Evolutionary conservation across 1,140 invertebrate genomes (phyloP).

Genomic region (Anastatus disparis): DNA sequence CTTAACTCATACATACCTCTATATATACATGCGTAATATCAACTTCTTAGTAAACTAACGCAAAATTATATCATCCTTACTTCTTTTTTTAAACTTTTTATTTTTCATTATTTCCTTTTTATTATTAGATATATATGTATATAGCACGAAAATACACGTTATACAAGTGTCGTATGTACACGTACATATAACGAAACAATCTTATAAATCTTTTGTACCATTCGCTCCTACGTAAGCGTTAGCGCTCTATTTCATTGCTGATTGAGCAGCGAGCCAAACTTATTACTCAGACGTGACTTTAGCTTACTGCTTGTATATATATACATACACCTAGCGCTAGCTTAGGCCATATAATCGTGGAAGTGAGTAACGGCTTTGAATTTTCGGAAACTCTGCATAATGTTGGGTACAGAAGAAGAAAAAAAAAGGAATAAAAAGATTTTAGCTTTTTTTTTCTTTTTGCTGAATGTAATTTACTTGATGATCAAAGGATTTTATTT

Average conservation of each 20-base stretch:
- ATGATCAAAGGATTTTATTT: conserved; percentile 2
- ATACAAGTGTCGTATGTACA: no score
- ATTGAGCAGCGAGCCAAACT: neutral
- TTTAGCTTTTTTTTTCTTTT: no score
- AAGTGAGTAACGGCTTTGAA: neutral
- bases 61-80: conserved; percentile 41
- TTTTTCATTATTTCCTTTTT: conserved; percentile 23
- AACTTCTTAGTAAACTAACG: conserved; percentile 34
- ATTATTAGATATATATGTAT: no score
- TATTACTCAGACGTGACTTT: no score
- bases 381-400: conserved; percentile 7
- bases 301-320: no score
- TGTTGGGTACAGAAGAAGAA: neutral
- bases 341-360: neutral
- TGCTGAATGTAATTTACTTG: neutral
- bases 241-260: conserved; percentile 16
- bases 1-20: no score
- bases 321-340: no score
- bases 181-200: neutral
- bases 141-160: neutral
- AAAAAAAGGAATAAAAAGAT: no score
- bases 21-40: no score
- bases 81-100: conserved; percentile 35
- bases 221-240: conserved; percentile 16
- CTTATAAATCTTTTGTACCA: conserved; percentile 41